Conservation (phyloP, 2,888 invertebrate genomes). For the Ganaspis brasiliensis region DNA sequence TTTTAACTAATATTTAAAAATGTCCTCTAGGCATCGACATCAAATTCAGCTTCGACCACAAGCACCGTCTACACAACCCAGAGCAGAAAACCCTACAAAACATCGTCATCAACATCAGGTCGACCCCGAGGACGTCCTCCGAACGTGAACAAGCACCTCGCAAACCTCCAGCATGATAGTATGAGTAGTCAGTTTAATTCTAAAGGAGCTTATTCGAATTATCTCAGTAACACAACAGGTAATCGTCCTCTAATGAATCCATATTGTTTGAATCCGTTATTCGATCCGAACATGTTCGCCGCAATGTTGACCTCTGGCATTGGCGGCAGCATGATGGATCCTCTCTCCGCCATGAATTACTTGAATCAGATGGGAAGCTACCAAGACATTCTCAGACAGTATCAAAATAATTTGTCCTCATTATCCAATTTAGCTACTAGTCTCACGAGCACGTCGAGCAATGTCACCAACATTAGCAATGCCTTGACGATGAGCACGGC, state of each 20-base stretch:
- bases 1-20: too few species aligned
- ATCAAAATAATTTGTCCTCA: slow-evolving; percentile 72
- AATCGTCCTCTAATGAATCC: slow-evolving; percentile 72
- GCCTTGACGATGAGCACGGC: slow-evolving; percentile 63
- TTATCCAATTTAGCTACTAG: slow-evolving; percentile 66
- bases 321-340: slow-evolving; percentile 70
- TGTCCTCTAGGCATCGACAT: slow-evolving; percentile 58
- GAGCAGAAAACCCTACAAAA: slow-evolving; percentile 68
- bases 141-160: slow-evolving; percentile 76
- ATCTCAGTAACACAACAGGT: slow-evolving; percentile 64
- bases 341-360: slow-evolving; percentile 73
- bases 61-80: slow-evolving; percentile 65
- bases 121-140: slow-evolving; percentile 82
- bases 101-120: slow-evolving; percentile 64
- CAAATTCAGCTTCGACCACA: slow-evolving; percentile 60
- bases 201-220: slow-evolving; percentile 69
- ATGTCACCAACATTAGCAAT: slow-evolving; percentile 63
- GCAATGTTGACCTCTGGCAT: slow-evolving; percentile 71
- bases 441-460: slow-evolving; percentile 60
- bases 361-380: slow-evolving; percentile 74
- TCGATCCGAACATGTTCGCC: slow-evolving; percentile 73
- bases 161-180: slow-evolving; percentile 63
- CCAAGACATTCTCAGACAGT: slow-evolving; percentile 74
- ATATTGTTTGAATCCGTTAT: slow-evolving; percentile 73
- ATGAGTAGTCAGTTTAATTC: slow-evolving; percentile 69